Percentiles rank a stretch among this genome's conserved stretches.
phyloP scores from a whole-genome alignment of 2,888 invertebrate species.

The Teleogryllus oceanicus region DNA sequence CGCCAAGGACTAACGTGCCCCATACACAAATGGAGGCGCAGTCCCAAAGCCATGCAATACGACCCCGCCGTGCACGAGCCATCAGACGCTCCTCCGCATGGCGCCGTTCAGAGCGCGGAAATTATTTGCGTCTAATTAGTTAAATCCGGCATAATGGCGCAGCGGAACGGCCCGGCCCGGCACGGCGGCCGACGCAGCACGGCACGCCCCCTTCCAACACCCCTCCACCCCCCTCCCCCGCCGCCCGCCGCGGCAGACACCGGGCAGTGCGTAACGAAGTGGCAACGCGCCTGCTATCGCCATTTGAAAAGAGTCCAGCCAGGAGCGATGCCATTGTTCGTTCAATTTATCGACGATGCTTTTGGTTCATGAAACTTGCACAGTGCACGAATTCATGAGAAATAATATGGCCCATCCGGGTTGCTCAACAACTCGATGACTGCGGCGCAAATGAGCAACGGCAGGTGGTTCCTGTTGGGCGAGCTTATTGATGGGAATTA shows the following conservation, averaged over 20 bases:
- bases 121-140: conserved; percentile 7
- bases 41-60: neutral
- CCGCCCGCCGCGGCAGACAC: too few species aligned
- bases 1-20: too few species aligned
- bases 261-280: neutral
- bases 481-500: too few species aligned
- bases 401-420: neutral
- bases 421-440: neutral
- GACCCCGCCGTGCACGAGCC: neutral
- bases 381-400: neutral
- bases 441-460: neutral
- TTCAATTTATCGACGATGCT: conserved; percentile 10
- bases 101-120: neutral
- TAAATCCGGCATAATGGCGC: conserved; percentile 10
- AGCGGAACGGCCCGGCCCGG: neutral
- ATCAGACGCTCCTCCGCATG: neutral
- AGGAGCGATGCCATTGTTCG: neutral
- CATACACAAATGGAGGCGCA: too few species aligned
- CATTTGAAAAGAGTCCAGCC: neutral
- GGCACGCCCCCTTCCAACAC: too few species aligned
- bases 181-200: too few species aligned
- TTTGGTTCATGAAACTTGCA: neutral
- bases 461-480: too few species aligned
- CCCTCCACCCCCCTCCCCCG: too few species aligned
- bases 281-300: neutral